Conservation (phyloP, 2,888 invertebrate species). For the Tolmerus cingulatus region DNA sequence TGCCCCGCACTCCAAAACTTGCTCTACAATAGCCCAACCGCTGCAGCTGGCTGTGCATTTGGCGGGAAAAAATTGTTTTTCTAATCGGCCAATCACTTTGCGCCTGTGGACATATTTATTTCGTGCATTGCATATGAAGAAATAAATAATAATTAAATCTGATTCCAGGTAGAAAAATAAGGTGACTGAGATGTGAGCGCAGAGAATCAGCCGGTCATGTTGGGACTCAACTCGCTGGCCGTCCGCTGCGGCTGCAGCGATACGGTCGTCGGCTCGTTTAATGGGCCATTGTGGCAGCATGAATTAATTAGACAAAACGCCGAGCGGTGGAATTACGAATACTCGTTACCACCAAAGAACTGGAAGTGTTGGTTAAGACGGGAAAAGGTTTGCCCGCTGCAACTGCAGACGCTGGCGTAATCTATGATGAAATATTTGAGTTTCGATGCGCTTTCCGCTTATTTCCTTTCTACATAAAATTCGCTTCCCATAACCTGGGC, state of each 20-base stretch:
- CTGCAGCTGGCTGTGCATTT: not conserved
- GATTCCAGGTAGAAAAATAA: slow-evolving; percentile 12
- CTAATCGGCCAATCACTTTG: not conserved
- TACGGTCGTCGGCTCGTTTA: slow-evolving; percentile 3
- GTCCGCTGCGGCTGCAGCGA: not conserved
- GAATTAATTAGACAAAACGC: slow-evolving; percentile 17
- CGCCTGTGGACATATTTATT: not conserved
- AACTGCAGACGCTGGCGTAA: not conserved
- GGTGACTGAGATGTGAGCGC: not conserved
- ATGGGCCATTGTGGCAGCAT: not conserved
- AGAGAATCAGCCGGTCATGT: slow-evolving; percentile 2
- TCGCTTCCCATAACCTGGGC: not conserved
- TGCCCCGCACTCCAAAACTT: not conserved
- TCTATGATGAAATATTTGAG: not conserved
- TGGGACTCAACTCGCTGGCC: not conserved
- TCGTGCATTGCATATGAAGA: slow-evolving; percentile 24
- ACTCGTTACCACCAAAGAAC: not conserved
- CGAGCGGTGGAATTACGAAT: not conserved
- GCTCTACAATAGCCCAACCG: not conserved
- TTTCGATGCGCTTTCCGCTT: not conserved
- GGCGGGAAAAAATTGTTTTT: not conserved
- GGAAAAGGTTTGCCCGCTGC: not conserved
- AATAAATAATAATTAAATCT: slow-evolving; percentile 33
- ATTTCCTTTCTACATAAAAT: not conserved
- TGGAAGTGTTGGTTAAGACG: not conserved